Evolutionary conservation across 1,140 invertebrate genomes (phyloP).

Genomic region (Brachionus paranguensis): DNA sequence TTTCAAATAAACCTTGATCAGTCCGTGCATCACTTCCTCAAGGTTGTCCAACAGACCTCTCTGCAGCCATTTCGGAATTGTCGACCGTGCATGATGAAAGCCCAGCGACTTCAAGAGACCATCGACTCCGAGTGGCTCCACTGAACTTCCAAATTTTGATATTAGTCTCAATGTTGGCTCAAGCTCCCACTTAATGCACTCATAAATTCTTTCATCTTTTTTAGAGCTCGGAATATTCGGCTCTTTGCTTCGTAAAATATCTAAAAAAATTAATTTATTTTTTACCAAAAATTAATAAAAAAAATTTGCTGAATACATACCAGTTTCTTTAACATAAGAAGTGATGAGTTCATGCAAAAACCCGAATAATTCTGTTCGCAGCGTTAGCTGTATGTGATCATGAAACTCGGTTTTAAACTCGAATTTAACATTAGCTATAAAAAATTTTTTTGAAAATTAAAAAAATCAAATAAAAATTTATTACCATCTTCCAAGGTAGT

Average conservation of each 20-base stretch:
- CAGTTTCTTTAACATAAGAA: slow-evolving; percentile 62
- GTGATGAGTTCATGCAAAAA: slow-evolving; percentile 93
- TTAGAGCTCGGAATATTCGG: slow-evolving; percentile 57
- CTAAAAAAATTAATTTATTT: not conserved
- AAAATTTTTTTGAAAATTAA: slow-evolving; percentile 59
- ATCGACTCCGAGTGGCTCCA: slow-evolving; percentile 61
- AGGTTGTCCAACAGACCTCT: slow-evolving; percentile 81
- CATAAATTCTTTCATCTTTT: slow-evolving; percentile 83
- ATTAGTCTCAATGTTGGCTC: slow-evolving; percentile 85
- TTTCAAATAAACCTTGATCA: slow-evolving; percentile 27
- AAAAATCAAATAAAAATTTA: not conserved
- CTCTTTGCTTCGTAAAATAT: slow-evolving; percentile 21
- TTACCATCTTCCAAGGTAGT: slow-evolving; percentile 5
- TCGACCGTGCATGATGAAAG: slow-evolving; percentile 89
- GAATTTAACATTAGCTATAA: slow-evolving; percentile 82
- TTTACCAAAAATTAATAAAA: not conserved
- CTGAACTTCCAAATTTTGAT: slow-evolving; percentile 13
- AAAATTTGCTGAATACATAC: not conserved
- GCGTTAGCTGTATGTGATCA: slow-evolving; percentile 93
- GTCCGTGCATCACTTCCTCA: slow-evolving; percentile 13
- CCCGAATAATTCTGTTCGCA: slow-evolving; percentile 93
- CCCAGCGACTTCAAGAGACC: slow-evolving; percentile 92
- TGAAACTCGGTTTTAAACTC: slow-evolving; percentile 97
- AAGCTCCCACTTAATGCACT: slow-evolving; percentile 92
- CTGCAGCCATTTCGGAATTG: slow-evolving; percentile 98